These are phyloP conservation scores for Caenorhabditis auriculariae DNA, from an alignment of 2,888 invertebrate genomes.

Conservation along the genomic window DNA sequence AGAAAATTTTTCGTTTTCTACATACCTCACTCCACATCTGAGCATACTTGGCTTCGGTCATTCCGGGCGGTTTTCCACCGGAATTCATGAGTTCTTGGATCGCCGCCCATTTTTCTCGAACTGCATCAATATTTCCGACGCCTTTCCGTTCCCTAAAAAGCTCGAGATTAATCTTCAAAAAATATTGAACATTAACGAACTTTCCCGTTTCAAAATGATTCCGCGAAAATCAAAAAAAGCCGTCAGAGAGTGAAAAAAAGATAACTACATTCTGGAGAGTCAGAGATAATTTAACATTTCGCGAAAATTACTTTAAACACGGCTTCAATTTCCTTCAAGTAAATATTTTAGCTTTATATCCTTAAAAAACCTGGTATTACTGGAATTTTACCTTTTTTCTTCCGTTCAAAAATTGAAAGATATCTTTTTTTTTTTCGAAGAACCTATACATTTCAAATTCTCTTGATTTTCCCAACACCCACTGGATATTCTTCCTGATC, in stretches of 20 bases:
- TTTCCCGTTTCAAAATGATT: too few relatives aligned
- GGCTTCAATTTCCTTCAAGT: too few relatives aligned
- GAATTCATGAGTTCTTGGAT: slow-evolving; percentile 39
- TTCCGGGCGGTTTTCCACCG: slow-evolving; percentile 14
- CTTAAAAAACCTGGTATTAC: too few relatives aligned
- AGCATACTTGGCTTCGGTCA: slow-evolving; percentile 35
- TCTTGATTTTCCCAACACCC: not conserved
- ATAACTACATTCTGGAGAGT: too few relatives aligned
- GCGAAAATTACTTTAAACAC: too few relatives aligned
- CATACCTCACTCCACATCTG: slow-evolving; percentile 47
- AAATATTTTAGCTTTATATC: too few relatives aligned
- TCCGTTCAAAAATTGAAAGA: not conserved
- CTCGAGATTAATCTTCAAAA: not conserved
- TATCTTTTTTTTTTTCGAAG: not conserved
- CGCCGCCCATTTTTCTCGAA: slow-evolving; percentile 44
- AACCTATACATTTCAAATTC: not conserved
- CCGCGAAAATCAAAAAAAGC: too few relatives aligned
- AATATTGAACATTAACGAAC: not conserved
- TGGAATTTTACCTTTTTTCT: not conserved
- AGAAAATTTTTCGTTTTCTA: not conserved
- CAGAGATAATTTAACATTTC: too few relatives aligned
- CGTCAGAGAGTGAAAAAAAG: too few relatives aligned
- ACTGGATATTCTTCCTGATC: slow-evolving; percentile 42
- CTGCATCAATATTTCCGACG: slow-evolving; percentile 52
- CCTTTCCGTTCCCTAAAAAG: slow-evolving; percentile 49